Conservation (phyloP, 2,888 invertebrate genomes). For the Chaetoderma sp. region DNA sequence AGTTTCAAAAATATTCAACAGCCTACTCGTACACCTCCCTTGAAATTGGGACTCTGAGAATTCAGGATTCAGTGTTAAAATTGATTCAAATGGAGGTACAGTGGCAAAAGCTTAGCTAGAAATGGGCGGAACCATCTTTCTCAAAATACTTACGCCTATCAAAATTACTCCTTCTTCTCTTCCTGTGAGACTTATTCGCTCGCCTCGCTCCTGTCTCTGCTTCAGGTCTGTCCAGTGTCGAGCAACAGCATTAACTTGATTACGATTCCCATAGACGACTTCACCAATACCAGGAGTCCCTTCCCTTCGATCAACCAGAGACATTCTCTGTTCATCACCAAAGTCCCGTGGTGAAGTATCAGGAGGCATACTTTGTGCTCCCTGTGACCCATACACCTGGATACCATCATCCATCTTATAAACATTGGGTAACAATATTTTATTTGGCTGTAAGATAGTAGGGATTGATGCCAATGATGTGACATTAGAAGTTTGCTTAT, state of each 20-base stretch:
- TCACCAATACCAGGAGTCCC: constrained; percentile 43
- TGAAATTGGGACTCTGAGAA: no score
- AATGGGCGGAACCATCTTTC: no score
- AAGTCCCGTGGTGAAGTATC: constrained; percentile 11
- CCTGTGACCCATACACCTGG: constrained; percentile 16
- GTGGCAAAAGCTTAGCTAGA: no score
- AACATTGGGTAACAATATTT: no score
- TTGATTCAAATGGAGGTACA: no score
- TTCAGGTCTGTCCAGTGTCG: constrained; percentile 39
- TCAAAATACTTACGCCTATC: constrained; percentile 35
- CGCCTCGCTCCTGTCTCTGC: constrained; percentile 33
- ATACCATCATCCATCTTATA: constrained; percentile 17
- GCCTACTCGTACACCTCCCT: no score
- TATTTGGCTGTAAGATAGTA: no score
- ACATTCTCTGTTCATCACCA: constrained; percentile 35
- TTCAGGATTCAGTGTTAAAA: no score
- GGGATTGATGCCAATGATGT: no score
- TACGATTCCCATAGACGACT: constrained; percentile 49
- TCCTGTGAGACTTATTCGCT: constrained; percentile 35
- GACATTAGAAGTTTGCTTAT: no score
- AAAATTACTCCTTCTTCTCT: constrained; percentile 58
- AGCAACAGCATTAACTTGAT: constrained; percentile 40
- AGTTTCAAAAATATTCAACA: no score
- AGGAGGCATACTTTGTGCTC: constrained; percentile 38
- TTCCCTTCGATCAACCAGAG: constrained; percentile 34